phyloP scores from a whole-genome alignment of 2,888 invertebrate species.

The Calliscelio sp. region DNA sequence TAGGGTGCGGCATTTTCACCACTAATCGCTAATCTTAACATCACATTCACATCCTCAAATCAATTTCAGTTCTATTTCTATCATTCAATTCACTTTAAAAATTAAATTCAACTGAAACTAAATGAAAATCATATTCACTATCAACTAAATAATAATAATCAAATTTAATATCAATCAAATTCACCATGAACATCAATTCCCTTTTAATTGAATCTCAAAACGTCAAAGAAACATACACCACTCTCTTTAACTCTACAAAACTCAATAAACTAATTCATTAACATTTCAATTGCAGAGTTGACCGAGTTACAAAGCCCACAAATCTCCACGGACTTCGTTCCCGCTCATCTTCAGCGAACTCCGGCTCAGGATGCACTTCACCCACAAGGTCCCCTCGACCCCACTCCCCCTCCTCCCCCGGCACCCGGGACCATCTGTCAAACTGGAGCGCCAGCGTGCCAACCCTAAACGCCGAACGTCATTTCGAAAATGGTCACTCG shows the following conservation, averaged over 20 bases:
- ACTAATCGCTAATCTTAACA: constrained; percentile 16
- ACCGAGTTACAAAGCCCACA: constrained; percentile 84
- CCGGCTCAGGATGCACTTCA: constrained; percentile 88
- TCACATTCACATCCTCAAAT: no score
- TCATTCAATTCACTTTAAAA: no score
- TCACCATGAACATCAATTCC: no score
- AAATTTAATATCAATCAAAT: no score
- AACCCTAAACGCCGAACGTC: constrained; percentile 85
- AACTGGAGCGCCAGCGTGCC: constrained; percentile 87
- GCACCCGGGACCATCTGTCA: constrained; percentile 86
- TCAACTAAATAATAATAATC: no score
- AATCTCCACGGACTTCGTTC: constrained; percentile 88
- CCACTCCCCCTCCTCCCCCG: constrained; percentile 85
- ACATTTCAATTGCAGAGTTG: constrained; percentile 75
- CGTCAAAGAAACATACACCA: no score
- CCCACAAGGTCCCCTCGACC: constrained; percentile 87
- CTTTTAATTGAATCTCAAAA: no score
- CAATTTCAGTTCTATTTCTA: no score
- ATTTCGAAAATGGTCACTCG: constrained; percentile 84
- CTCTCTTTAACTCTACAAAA: no score
- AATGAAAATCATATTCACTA: no score
- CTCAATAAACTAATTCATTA: neutral
- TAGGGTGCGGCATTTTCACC: constrained; percentile 50
- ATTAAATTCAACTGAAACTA: no score
- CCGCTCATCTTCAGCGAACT: constrained; percentile 89